A percentile compares a stretch with the other conserved stretches of the same genome.
phyloP scores from a whole-genome alignment of 64 coral and sea anemone species.

The Actinia tenebrosa region DNA sequence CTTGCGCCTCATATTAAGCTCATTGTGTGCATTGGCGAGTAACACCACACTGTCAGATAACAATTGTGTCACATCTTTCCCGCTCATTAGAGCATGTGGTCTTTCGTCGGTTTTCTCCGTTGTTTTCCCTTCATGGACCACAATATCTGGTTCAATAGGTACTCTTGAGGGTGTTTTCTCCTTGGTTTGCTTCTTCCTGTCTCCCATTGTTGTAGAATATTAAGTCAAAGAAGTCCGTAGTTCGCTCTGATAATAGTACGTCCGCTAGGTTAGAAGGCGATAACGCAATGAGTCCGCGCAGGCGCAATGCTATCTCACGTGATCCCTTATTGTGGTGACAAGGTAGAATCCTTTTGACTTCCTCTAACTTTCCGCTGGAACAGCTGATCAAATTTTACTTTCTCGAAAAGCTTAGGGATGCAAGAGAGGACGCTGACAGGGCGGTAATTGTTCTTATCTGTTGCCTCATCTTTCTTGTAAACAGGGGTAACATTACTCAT shows the following conservation, averaged over 20 bases:
- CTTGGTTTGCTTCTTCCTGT: background rate
- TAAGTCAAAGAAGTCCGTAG: no score
- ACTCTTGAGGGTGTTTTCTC: background rate
- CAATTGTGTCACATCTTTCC: background rate
- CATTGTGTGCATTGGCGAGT: constrained; percentile 3
- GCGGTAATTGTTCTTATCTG: no score
- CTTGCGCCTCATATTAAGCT: constrained; percentile 29
- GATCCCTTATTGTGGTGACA: constrained; percentile 2
- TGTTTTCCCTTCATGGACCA: background rate
- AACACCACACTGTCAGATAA: background rate
- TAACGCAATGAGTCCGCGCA: background rate
- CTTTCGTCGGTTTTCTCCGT: background rate
- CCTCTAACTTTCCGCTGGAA: background rate
- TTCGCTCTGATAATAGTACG: no score
- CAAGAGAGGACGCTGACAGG: no score
- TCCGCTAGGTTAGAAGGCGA: no score
- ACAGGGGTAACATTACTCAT: no score
- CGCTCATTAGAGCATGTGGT: constrained; percentile 14
- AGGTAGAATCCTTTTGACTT: background rate
- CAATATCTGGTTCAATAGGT: background rate
- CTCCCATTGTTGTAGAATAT: background rate
- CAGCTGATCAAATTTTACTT: no score
- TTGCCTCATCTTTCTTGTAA: no score
- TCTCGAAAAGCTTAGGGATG: no score
- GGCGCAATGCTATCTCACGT: constrained; percentile 15